Evolutionary conservation across 2,113 vertebrate species (phyloP), one percentile per base, ranked within the genome.

Genomic region (Myiagra hebetior): DNA sequence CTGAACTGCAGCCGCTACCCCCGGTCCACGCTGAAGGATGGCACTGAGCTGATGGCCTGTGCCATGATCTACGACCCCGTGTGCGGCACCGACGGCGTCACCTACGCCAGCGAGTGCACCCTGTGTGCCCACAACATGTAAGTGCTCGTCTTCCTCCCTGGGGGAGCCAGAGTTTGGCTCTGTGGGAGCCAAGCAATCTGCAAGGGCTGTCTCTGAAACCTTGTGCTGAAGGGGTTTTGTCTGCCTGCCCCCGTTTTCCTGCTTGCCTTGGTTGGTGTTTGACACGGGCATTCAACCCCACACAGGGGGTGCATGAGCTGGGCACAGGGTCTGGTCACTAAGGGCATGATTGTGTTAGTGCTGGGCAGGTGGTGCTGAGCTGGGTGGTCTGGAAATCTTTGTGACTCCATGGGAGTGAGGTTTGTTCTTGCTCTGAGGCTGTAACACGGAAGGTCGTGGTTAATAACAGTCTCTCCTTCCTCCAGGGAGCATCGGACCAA

Each of bases 111-210:
- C 2, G 95, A 97, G 41, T 97, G 97, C 23, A 16, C 1, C 0
- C 88, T 97, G 70, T 97, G 96, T 31, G 10, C 80, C 65, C 88
- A 87, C 91, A 97, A 96, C 60, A 3, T 87, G 96, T 96, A 1
- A 84, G 96, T 72, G 59, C 46, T 72, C 0, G 0, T 26, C 27
- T 12, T 82, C 24, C 59, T 74, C 23, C 35, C 28, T 5, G 47
- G n/a, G n/a, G 14, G 4, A 23, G 2, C 28, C 49, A 12, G 14
- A 15, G 41, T 7, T 41, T 53, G 41, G 52, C 15, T 59, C 55
- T 1, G 1, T 56, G 22, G 55, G 19, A 33, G 39, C 41, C 6
- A 9, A 50, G n/a, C 2, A 7, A 59, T 4, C 15, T 22, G 15
- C 35, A 49, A 30, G 19, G 42, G 30, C 35, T 46, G 5, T 31